Evolutionary conservation across 2,797 vertebrate species (phyloP), one percentile per base, ranked within the genome.

Genomic region (Enteromius radiatus): DNA sequence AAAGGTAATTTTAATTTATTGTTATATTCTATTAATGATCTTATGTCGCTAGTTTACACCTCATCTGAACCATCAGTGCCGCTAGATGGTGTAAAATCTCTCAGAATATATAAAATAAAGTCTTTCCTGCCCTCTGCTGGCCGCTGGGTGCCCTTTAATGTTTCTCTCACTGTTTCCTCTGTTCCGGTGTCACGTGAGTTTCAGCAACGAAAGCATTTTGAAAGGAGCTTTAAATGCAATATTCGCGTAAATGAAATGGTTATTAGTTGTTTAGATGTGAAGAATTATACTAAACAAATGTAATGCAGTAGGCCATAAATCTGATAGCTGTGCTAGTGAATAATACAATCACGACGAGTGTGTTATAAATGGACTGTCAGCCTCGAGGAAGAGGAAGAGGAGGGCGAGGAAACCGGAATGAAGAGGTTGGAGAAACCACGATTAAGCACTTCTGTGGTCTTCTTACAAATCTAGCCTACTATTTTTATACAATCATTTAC

Each of bases 301-400:
- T 7, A 41, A 41, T 36, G 9, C 3, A 3, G 15, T 36, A 47
- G 19, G 7, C 2, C 0, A 38, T 26, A 23, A 17, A 59, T 59
- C 52, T 23, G 6, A 7, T 3, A 12, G 31, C n/a, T 23, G 49
- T 76, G 2, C 61, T 76, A 11, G 54, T 61, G n/a, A 61, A 31
- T 28, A 3, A 43, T 21, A 76, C 5, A 36, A 47, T 36, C 1
- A 12, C 26, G 17, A 52, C 23, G 33, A 26, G n/a, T 71, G 56
- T 15, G 0, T 12, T 17, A 61, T 9, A 78, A 79, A 94, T 95
- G 93, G 91, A 93, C 5, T 63, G 81, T 54, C 76, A 79, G 9
- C 83, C 84, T 83, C 52, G 79, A 81, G 85, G 81, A 68, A 70
- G 73, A 85, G 85, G 89, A 83, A 78, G 88, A 82, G 85, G 82